Conservation (phyloP, 2,888 invertebrate species). For the Ernsta delagoae region DNA sequence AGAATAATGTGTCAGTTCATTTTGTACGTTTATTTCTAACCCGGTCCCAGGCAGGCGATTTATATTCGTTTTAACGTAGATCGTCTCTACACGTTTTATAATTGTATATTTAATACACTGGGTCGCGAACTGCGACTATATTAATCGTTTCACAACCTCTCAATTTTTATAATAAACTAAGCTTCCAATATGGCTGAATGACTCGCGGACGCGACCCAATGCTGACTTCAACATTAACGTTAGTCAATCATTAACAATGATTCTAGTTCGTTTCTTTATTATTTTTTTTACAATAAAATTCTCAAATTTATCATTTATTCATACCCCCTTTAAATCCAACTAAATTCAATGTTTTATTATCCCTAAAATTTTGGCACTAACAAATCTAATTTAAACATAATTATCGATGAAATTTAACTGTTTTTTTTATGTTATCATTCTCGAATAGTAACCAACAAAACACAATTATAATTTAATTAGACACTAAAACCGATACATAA, state of each 20-base stretch:
- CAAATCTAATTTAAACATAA: constrained; percentile 71
- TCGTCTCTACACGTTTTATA: constrained; percentile 62
- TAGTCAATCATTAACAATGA: constrained; percentile 75
- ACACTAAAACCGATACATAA: constrained; percentile 20
- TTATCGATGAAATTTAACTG: constrained; percentile 62
- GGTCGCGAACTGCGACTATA: constrained; percentile 65
- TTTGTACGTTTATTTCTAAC: constrained; percentile 63
- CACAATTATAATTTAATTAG: constrained; percentile 15
- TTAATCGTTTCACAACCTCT: constrained; percentile 79
- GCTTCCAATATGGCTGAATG: constrained; percentile 77
- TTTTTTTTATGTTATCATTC: constrained; percentile 30
- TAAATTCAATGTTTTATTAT: constrained; percentile 75
- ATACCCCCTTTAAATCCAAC: constrained; percentile 75
- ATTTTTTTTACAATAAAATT: constrained; percentile 75
- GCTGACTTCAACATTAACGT: constrained; percentile 59
- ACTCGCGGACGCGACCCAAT: constrained; percentile 64
- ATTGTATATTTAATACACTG: constrained; percentile 68
- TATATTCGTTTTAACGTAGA: constrained; percentile 60
- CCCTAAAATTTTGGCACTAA: constrained; percentile 81
- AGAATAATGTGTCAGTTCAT: constrained; percentile 53
- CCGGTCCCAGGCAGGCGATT: constrained; percentile 76
- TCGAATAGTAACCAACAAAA: constrained; percentile 21
- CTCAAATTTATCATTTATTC: constrained; percentile 68
- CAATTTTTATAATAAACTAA: constrained; percentile 69
- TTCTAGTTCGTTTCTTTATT: constrained; percentile 78